These are phyloP conservation scores for Sphaerodactylus townsendi DNA, from an alignment of 2,113 vertebrate genomes.

Conservation along the genomic window DNA sequence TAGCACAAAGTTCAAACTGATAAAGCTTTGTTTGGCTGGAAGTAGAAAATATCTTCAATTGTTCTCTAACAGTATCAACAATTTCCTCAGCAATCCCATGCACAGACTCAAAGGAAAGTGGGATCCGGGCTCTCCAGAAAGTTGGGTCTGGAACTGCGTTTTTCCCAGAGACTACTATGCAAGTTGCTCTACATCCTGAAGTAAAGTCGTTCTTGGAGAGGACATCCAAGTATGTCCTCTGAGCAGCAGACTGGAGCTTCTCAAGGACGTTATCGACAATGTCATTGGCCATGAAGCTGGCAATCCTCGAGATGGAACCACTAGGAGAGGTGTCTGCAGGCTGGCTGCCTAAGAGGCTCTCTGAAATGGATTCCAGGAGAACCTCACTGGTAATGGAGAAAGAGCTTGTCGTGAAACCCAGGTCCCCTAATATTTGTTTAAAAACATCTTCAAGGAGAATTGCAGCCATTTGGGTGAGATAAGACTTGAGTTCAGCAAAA, in stretches of 20 bases:
- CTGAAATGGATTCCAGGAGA: slow-evolving; percentile 16
- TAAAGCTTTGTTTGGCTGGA: slow-evolving; percentile 19
- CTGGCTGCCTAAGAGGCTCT: background rate
- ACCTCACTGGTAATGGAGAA: background rate
- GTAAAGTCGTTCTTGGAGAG: background rate
- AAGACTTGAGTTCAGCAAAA: slow-evolving; percentile 1
- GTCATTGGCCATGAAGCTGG: slow-evolving; percentile 9
- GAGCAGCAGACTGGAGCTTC: background rate
- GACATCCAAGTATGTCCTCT: background rate
- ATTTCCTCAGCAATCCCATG: background rate
- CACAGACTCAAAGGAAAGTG: background rate
- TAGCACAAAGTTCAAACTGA: slow-evolving; percentile 7
- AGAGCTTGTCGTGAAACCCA: background rate
- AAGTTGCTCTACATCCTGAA: background rate
- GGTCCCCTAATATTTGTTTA: background rate
- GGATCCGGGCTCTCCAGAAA: background rate
- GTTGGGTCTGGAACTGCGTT: background rate
- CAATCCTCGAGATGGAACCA: background rate
- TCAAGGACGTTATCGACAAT: background rate
- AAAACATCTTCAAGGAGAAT: background rate
- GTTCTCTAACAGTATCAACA: background rate
- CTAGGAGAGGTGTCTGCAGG: background rate
- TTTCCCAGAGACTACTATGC: background rate
- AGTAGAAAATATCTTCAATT: slow-evolving; percentile 4
- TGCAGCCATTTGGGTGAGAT: background rate